These are phyloP conservation scores for Corythoichthys intestinalis DNA, from an alignment of 2,113 vertebrate genomes.

Conservation along the genomic window DNA sequence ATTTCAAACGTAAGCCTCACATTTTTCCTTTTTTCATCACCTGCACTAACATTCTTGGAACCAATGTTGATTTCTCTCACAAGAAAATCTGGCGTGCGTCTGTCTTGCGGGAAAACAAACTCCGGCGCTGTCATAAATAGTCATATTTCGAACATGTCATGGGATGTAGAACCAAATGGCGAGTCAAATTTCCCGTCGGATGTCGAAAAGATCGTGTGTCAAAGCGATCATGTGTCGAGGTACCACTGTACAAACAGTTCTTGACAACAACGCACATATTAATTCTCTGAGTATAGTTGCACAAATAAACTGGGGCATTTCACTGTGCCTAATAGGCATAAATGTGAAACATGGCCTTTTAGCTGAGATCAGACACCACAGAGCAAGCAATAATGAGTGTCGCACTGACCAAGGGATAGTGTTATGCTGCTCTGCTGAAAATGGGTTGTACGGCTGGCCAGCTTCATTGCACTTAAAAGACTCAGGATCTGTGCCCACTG, in stretches of 20 bases:
- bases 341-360: conserved; percentile 57
- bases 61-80: no score
- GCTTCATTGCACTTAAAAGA: conserved; percentile 18
- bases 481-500: conserved; percentile 14
- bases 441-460: conserved; percentile 14
- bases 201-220: no score
- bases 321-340: conserved; percentile 46
- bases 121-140: no score
- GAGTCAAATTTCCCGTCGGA: no score
- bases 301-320: conserved; percentile 16
- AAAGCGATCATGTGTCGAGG: no score
- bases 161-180: no score
- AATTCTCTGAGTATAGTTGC: conserved; percentile 19
- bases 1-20: no score
- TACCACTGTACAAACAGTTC: not conserved
- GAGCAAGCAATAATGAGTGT: conserved; percentile 42
- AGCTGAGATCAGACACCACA: conserved; percentile 49
- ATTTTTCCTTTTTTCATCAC: no score
- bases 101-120: no score
- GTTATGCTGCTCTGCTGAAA: conserved; percentile 23
- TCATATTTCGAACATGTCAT: no score
- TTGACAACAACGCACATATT: conserved; percentile 15
- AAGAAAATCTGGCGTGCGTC: no score
- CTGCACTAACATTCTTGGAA: no score
- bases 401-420: conserved; percentile 11